phyloP scores from a whole-genome alignment of 2,888 invertebrate species.

The Philereme vetulata region DNA sequence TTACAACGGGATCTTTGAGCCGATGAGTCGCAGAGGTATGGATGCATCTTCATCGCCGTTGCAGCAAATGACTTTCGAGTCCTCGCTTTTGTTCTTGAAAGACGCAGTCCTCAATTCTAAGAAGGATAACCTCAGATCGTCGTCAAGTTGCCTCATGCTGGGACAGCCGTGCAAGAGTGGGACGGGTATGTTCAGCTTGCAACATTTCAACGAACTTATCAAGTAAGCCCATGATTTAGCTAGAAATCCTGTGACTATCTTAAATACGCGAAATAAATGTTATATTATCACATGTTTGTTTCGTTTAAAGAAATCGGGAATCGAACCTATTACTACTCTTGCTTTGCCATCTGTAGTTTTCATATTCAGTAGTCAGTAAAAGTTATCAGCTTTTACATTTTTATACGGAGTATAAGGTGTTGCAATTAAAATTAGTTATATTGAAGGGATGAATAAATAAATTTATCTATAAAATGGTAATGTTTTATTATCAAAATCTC shows the following conservation, averaged over 20 bases:
- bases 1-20: constrained; percentile 93
- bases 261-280: constrained; percentile 12
- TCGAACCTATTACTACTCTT: not conserved
- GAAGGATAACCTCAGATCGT: constrained; percentile 90
- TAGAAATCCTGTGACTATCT: constrained; percentile 1
- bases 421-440: too few relatives aligned
- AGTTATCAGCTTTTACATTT: too few relatives aligned
- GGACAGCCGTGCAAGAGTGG: constrained; percentile 93
- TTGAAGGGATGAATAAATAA: too few relatives aligned
- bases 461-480: too few relatives aligned
- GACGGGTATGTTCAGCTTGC: constrained; percentile 89
- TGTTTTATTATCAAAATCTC: too few relatives aligned
- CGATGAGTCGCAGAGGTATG: constrained; percentile 96
- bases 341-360: not conserved
- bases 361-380: not conserved
- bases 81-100: constrained; percentile 93
- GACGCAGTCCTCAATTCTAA: constrained; percentile 89
- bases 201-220: constrained; percentile 56
- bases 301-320: not conserved
- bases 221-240: constrained; percentile 32
- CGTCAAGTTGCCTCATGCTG: constrained; percentile 93
- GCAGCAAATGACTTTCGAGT: constrained; percentile 99
- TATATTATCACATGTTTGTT: constrained; percentile 10
- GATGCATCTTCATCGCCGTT: constrained; percentile 95
- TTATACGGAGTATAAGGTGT: too few relatives aligned